Evolutionary conservation across 2,113 vertebrate genomes (phyloP).

Genomic region (Cinclus mexicanus): DNA sequence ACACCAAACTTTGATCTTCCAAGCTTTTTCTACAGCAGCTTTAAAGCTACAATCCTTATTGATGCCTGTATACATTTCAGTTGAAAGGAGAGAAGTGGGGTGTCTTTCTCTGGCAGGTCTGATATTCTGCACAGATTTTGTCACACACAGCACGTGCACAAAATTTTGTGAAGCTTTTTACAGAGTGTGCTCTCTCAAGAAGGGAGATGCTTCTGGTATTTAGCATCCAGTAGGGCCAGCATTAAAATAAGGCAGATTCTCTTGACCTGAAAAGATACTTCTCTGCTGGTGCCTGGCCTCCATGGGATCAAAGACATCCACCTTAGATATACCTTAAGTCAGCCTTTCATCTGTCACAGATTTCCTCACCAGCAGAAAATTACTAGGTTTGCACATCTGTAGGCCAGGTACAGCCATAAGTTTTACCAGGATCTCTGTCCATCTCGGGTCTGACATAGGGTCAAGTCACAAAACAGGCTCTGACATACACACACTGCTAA

Average conservation of each 20-base stretch:
- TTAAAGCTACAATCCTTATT: not conserved
- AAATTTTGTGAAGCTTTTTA: not conserved
- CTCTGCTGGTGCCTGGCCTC: not conserved
- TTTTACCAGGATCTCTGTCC: not conserved
- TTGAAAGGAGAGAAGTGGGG: not conserved
- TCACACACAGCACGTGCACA: not conserved
- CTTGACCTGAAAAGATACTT: not conserved
- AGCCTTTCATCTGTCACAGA: not conserved
- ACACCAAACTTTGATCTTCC: slow-evolving; percentile 53
- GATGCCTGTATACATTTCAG: not conserved
- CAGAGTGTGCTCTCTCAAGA: rapidly evolving
- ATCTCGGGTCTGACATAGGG: not conserved
- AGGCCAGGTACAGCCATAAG: slow-evolving; percentile 28
- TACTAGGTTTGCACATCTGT: slow-evolving; percentile 27
- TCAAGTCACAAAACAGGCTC: not conserved
- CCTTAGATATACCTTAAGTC: not conserved
- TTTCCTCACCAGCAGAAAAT: not conserved
- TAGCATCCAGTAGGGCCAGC: not conserved
- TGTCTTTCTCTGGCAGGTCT: not conserved
- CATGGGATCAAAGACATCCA: not conserved
- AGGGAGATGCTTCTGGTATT: not conserved
- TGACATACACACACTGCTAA: rapidly evolving
- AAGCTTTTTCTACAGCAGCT: not conserved
- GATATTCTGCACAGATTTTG: not conserved
- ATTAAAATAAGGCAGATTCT: not conserved